Conservation (phyloP, 2,888 invertebrate genomes). For the Himalopsyche japonica region DNA sequence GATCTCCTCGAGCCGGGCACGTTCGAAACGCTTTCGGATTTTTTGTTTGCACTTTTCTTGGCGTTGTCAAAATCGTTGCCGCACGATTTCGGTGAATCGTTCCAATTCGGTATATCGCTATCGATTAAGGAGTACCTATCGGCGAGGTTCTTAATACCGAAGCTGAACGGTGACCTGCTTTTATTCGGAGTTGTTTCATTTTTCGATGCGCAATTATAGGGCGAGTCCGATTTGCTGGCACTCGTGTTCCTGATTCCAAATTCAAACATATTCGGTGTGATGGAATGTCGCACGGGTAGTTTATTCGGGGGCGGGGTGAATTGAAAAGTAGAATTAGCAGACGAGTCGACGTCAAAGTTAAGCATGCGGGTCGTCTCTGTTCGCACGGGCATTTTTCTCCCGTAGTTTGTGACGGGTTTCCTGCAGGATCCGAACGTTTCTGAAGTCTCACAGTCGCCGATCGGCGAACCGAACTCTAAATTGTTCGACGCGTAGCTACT, state of each 20-base stretch:
- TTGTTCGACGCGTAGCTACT: conserved; percentile 44
- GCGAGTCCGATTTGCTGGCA: neutral
- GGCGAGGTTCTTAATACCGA: neutral
- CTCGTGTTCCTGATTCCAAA: neutral
- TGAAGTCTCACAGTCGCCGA: conserved; percentile 54
- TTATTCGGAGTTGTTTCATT: neutral
- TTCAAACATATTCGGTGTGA: neutral
- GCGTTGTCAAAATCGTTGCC: neutral
- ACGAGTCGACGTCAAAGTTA: conserved; percentile 50
- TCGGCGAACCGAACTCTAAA: conserved; percentile 55
- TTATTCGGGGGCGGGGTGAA: conserved; percentile 52
- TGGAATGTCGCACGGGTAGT: conserved; percentile 34
- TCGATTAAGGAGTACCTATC: neutral
- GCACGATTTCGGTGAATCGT: neutral
- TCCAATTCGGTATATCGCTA: conserved; percentile 18
- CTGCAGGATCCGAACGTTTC: conserved; percentile 46
- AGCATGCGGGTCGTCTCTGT: conserved; percentile 49
- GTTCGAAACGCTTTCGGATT: conserved; percentile 45
- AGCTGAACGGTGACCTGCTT: neutral
- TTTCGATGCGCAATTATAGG: neutral
- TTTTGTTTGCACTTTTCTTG: neutral
- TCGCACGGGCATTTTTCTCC: conserved; percentile 24
- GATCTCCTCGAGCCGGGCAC: conserved; percentile 8
- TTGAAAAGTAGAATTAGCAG: conserved; percentile 47
- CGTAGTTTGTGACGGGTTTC: neutral